A percentile compares a stretch with the other conserved stretches of the same genome.
These are phyloP conservation scores for Tipula unca DNA, from an alignment of 2,888 invertebrate species.

Conservation along the genomic window DNA sequence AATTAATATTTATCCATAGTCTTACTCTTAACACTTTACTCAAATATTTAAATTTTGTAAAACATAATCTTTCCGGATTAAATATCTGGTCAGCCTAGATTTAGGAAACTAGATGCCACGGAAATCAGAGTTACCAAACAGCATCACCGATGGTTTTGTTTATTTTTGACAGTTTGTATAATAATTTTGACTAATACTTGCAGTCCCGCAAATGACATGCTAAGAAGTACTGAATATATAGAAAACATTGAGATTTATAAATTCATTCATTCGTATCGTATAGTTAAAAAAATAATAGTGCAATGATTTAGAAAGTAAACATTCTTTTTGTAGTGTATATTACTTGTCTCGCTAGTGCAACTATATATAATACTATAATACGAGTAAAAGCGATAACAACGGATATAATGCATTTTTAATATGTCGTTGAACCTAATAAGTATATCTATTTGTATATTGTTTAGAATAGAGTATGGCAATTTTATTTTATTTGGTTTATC, in stretches of 20 bases:
- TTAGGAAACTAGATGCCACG: too few species aligned
- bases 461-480: not conserved
- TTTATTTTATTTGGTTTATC: not conserved
- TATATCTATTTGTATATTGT: not conserved
- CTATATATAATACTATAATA: not conserved
- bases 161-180: too few species aligned
- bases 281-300: not conserved
- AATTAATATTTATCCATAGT: too few species aligned
- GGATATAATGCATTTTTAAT: not conserved
- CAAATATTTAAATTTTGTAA: too few species aligned
- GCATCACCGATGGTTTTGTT: too few species aligned
- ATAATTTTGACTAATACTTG: too few species aligned
- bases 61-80: too few species aligned
- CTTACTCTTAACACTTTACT: too few species aligned
- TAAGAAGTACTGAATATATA: not conserved
- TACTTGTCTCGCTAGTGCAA: not conserved
- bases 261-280: not conserved
- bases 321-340: not conserved
- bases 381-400: not conserved
- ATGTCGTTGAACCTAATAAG: not conserved
- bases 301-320: slow-evolving; percentile 8
- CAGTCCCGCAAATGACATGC: not conserved
- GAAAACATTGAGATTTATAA: too few species aligned
- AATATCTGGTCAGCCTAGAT: too few species aligned
- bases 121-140: too few species aligned